Conservation (phyloP, 2,797 vertebrate genomes). For the Tolypeutes matacus region DNA sequence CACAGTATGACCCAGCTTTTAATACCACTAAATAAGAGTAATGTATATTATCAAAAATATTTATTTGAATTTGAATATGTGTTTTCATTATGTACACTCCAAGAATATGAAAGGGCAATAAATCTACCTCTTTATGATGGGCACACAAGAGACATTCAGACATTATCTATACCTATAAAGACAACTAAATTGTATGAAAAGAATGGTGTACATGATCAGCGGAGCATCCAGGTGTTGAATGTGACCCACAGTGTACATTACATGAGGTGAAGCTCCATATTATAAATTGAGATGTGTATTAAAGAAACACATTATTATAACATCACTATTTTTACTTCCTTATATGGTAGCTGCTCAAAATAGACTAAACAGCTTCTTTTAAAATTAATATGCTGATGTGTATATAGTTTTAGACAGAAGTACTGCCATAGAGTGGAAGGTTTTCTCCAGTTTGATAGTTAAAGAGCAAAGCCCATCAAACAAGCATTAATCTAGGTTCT, state of each 20-base stretch:
- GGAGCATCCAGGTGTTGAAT: neutral
- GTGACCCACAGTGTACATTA: too few species aligned
- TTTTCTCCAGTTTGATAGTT: conserved; percentile 12
- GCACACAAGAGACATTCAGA: neutral
- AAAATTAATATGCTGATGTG: conserved; percentile 1
- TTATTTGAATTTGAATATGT: neutral
- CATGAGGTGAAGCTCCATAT: neutral
- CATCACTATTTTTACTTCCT: neutral
- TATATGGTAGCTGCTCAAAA: conserved; percentile 28
- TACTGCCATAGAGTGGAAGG: neutral
- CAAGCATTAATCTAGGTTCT: conserved; percentile 33
- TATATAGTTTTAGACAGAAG: neutral
- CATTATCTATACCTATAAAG: neutral
- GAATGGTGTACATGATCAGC: neutral
- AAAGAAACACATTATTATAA: neutral
- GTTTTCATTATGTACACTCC: neutral
- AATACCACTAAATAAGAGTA: neutral
- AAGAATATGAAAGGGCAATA: neutral
- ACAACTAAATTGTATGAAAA: neutral
- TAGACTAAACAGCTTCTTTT: conserved; percentile 3
- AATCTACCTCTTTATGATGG: neutral
- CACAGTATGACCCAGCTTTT: neutral
- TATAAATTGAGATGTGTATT: neutral
- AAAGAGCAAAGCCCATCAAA: conserved; percentile 1
- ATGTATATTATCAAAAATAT: neutral